Conservation (phyloP, 2,888 invertebrate species). For the Caenorhabditis drosophilae region DNA sequence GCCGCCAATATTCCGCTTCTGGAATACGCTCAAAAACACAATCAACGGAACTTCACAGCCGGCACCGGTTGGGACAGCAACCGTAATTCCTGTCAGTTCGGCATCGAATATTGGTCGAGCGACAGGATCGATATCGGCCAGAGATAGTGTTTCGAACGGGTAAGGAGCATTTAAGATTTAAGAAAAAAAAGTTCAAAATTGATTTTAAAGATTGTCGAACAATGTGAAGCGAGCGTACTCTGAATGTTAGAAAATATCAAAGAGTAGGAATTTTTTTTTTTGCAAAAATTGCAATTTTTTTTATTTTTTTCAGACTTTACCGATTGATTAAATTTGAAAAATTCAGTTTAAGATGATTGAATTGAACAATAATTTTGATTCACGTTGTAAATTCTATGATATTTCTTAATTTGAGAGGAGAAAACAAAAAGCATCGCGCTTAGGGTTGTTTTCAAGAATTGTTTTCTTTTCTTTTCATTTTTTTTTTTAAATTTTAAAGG, state of each 20-base stretch:
- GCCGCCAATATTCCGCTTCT: conserved; percentile 43
- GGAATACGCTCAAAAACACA: conserved; percentile 39
- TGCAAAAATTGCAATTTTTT: too few relatives aligned
- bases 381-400: too few relatives aligned
- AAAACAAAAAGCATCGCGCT: too few relatives aligned
- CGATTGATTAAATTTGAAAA: too few relatives aligned
- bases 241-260: conserved; percentile 17
- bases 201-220: conserved; percentile 3
- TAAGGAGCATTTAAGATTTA: not conserved
- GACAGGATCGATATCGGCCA: conserved; percentile 7
- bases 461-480: too few relatives aligned
- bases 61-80: conserved; percentile 19
- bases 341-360: too few relatives aligned
- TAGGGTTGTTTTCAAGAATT: too few relatives aligned
- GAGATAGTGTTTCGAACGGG: conserved; percentile 9
- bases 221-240: conserved; percentile 19
- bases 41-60: conserved; percentile 28
- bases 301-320: too few relatives aligned
- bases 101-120: conserved; percentile 28
- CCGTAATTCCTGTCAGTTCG: conserved; percentile 20
- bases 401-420: too few relatives aligned
- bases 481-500: too few relatives aligned
- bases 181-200: not conserved
- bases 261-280: too few relatives aligned
- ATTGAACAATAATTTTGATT: too few relatives aligned